A percentile compares a stretch with the other conserved stretches of the same genome.
phyloP scores from a whole-genome alignment of 2,888 invertebrate species.

The Pseudoips prasinana region DNA sequence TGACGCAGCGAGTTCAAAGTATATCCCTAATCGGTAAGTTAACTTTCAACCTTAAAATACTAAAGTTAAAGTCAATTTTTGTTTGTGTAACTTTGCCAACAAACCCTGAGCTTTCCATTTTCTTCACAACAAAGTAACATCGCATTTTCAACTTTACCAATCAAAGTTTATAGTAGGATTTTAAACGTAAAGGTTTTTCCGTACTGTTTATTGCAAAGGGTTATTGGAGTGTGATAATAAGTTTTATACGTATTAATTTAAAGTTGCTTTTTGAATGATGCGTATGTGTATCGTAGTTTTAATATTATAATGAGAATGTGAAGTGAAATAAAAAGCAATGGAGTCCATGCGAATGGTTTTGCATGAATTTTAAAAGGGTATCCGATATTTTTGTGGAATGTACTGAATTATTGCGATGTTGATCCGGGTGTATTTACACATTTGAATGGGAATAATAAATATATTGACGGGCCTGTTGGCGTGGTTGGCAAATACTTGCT shows the following conservation, averaged over 20 bases:
- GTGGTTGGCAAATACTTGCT: no score
- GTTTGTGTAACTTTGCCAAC: slow-evolving; percentile 1
- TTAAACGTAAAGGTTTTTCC: slow-evolving; percentile 12
- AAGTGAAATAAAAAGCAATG: slow-evolving; percentile 47
- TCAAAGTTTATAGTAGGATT: neutral
- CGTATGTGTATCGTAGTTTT: slow-evolving; percentile 34
- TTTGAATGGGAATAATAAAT: no score
- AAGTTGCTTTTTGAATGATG: slow-evolving; percentile 18
- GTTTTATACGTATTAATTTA: slow-evolving; percentile 7
- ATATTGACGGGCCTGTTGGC: no score
- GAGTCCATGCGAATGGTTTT: slow-evolving; percentile 48
- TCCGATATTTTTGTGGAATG: slow-evolving; percentile 5
- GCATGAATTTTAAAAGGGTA: slow-evolving; percentile 28
- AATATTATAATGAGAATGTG: slow-evolving; percentile 59
- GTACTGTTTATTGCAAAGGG: slow-evolving; percentile 1
- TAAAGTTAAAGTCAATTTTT: slow-evolving; percentile 13
- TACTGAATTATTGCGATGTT: slow-evolving; percentile 10
- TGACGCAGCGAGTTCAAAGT: slow-evolving; percentile 36
- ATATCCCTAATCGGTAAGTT: slow-evolving; percentile 46
- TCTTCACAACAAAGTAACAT: slow-evolving; percentile 16
- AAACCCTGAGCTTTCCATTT: slow-evolving; percentile 27
- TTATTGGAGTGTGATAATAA: slow-evolving; percentile 9
- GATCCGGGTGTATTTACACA: neutral
- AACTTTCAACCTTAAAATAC: slow-evolving; percentile 32
- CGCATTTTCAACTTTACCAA: slow-evolving; percentile 33